Base-by-base conservation (phyloP, 2,888 invertebrate species). In the Sarcophaga subvicina region DNA sequence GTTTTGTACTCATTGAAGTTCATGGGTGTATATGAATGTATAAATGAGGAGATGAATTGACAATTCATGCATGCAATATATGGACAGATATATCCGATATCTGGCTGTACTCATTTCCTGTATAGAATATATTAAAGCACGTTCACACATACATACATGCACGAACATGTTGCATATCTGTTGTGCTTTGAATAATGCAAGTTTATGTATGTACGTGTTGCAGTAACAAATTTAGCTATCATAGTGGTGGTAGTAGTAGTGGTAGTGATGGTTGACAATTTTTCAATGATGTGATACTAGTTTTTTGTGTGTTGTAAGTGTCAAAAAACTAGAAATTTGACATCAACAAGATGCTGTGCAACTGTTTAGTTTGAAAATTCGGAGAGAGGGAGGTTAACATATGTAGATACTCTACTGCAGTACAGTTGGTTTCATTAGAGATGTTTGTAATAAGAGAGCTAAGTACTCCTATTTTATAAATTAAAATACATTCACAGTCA, bases 311-410 rank as follows among this genome's bases (percentile, higher is more conserved):
- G 66, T 64, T 84, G 59, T 67, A 76, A 75, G 71, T 80, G 75
- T 70, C 71, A 80, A n/a, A 75, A 59, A 79, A 75, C 66, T 66
- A 67, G 76, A 75, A 81, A 80, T 76, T 84, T 66, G 75, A 76
- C 71, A 76, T 80, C 66, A 67, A 80, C 76, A 75, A 72, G 66
- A 76, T 76, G 37, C 37, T 37, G 10, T 37, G 37, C 37, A 37
- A 10, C 37, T 37, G 37, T 10, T 37, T 37, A 37, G 37, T 10
- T 37, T 37, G 37, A 10, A 8, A 37, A 37, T 37, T 37, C 37
- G 6, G 37, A 37, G 37, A 37, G 10, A 37, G 10, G 8, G 8
- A 10, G 37, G 37, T 37, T 37, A 12, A 79, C 11, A 12, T 4
- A 71, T 54, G 5, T 54, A 0, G 14, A 17, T 17, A 37, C 37